A percentile compares a stretch with the other conserved stretches of the same genome.
These are phyloP conservation scores for Calameuta pallipes DNA, from an alignment of 2,888 invertebrate genomes.

Conservation along the genomic window DNA sequence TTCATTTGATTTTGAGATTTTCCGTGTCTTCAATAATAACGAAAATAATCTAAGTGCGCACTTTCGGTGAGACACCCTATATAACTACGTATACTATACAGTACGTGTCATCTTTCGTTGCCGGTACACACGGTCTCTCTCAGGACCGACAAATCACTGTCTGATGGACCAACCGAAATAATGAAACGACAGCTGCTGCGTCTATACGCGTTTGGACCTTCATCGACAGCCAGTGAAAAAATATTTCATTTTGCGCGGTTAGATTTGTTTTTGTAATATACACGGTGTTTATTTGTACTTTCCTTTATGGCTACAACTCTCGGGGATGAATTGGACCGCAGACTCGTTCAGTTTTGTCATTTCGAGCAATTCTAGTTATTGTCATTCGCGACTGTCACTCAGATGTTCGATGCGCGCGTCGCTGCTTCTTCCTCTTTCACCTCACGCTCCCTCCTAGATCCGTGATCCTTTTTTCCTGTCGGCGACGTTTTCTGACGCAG, in stretches of 20 bases:
- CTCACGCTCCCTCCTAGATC: neutral
- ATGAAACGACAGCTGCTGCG: neutral
- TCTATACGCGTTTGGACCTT: neutral
- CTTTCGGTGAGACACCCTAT: no score
- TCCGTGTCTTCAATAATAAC: no score
- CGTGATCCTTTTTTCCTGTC: neutral
- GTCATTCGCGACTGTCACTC: neutral
- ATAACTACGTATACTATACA: neutral
- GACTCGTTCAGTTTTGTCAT: neutral
- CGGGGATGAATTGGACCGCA: neutral
- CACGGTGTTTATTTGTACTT: neutral
- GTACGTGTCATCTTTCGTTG: neutral
- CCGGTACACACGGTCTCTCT: neutral
- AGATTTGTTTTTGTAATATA: neutral
- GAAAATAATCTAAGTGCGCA: no score
- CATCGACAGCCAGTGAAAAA: neutral
- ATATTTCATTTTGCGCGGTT: neutral
- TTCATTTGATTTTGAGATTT: no score
- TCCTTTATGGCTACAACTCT: neutral
- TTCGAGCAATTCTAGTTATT: neutral
- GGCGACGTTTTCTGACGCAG: neutral
- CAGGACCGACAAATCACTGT: neutral
- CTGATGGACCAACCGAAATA: neutral
- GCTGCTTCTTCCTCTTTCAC: neutral
- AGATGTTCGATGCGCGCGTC: no score